Evolutionary conservation across 2,113 vertebrate species (phyloP).

Genomic region (Catharus minimus): DNA sequence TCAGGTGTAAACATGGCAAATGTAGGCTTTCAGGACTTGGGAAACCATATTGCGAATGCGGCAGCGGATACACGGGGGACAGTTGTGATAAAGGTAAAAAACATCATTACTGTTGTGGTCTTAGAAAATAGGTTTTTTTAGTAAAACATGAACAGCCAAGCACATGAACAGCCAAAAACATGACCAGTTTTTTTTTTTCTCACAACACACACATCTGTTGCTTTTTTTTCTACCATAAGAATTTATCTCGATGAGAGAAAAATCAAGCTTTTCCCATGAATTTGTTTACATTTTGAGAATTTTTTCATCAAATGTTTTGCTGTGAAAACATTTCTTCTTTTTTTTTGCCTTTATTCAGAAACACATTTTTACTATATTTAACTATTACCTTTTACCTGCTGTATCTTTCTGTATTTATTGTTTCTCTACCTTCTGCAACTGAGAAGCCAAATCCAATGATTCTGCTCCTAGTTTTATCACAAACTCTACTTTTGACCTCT

Average conservation of each 20-base stretch:
- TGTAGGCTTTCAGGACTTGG: slow-evolving; percentile 92
- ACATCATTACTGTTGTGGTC: not conserved
- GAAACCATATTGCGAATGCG: slow-evolving; percentile 95
- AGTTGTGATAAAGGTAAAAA: slow-evolving; percentile 91
- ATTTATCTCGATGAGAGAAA: slow-evolving; percentile 3
- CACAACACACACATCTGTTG: slow-evolving; percentile 27
- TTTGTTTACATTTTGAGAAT: slow-evolving; percentile 8
- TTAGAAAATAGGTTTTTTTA: not conserved
- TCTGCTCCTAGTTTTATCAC: slow-evolving; percentile 71
- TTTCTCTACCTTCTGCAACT: slow-evolving; percentile 57
- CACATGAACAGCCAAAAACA: slow-evolving; percentile 40
- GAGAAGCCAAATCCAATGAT: slow-evolving; percentile 67
- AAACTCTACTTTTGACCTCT: slow-evolving; percentile 78
- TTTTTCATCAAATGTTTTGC: slow-evolving; percentile 30
- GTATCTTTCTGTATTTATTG: slow-evolving; percentile 55
- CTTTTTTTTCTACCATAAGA: not conserved
- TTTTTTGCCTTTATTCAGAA: slow-evolving; percentile 39
- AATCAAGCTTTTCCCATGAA: not conserved
- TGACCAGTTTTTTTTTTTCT: slow-evolving; percentile 45
- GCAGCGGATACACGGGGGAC: slow-evolving; percentile 91
- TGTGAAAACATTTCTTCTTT: slow-evolving; percentile 21
- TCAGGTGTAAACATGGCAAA: slow-evolving; percentile 92
- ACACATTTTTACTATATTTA: slow-evolving; percentile 49
- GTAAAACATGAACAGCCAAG: slow-evolving; percentile 32
- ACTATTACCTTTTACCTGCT: slow-evolving; percentile 59